Evolutionary conservation across 2,113 vertebrate species (phyloP).

Genomic region (Notothenia coriiceps): DNA sequence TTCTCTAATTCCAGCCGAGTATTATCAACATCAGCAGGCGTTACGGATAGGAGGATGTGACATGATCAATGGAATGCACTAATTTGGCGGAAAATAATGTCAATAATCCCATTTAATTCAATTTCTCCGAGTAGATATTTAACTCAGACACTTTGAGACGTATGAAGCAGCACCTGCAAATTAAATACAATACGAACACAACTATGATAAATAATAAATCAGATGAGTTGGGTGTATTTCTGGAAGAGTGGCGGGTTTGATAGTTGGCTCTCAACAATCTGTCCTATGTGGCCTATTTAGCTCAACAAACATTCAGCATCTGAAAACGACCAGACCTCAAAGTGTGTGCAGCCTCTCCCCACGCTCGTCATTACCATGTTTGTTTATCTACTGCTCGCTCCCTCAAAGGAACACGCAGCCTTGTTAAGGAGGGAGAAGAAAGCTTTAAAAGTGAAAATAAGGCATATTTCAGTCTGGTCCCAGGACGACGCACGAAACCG

Average conservation of each 20-base stretch:
- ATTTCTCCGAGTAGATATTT: conserved; percentile 36
- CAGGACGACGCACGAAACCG: conserved; percentile 60
- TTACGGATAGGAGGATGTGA: conserved; percentile 48
- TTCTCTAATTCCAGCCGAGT: conserved; percentile 69
- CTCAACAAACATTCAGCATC: conserved; percentile 61
- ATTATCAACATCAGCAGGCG: conserved; percentile 66
- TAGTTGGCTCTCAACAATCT: conserved; percentile 57
- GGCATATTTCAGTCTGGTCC: conserved; percentile 77
- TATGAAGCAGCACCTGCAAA: conserved; percentile 8
- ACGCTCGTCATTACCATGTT: conserved; percentile 81
- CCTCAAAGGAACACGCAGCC: conserved; percentile 77
- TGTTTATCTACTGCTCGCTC: conserved; percentile 78
- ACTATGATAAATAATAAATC: conserved; percentile 52
- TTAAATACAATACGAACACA: conserved; percentile 22
- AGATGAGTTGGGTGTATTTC: conserved; percentile 33
- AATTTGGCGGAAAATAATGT: conserved; percentile 60
- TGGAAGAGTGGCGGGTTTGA: conserved; percentile 26
- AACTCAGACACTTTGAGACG: conserved; percentile 16
- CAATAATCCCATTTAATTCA: conserved; percentile 58
- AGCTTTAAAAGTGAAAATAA: conserved; percentile 83
- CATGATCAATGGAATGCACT: conserved; percentile 49
- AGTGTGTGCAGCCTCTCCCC: conserved; percentile 67
- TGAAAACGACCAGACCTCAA: conserved; percentile 73
- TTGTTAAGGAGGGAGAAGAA: conserved; percentile 77
- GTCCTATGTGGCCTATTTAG: conserved; percentile 77